Percentiles rank a stretch among this genome's conserved stretches.
These are phyloP conservation scores for Anagyrus pseudococci DNA, from an alignment of 2,888 invertebrate species.

Conservation along the genomic window DNA sequence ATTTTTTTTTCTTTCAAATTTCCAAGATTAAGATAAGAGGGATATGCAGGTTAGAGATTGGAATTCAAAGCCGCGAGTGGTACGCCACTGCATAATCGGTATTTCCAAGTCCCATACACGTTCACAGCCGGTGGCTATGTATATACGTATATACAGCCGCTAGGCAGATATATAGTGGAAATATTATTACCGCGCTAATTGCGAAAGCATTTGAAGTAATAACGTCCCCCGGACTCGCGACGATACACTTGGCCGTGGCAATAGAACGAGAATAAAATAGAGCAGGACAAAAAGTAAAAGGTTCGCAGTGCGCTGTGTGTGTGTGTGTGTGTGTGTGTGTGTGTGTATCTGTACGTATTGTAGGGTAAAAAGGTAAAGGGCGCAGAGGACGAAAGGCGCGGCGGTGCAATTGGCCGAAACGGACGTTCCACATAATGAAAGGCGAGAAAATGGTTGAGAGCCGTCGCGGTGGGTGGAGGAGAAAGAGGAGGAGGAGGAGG, in stretches of 20 bases:
- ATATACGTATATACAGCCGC: not conserved
- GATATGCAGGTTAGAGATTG: conserved; percentile 7
- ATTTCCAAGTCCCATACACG: conserved; percentile 3
- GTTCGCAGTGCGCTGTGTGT: too few species aligned
- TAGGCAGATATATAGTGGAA: too few species aligned
- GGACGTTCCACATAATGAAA: not conserved
- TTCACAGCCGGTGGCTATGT: not conserved
- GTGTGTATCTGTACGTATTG: too few species aligned
- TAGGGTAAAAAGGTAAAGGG: conserved; percentile 2
- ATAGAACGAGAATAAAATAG: too few species aligned
- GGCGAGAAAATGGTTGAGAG: conserved; percentile 11
- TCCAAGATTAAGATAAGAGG: not conserved
- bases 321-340: not conserved
- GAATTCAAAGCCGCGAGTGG: conserved; percentile 4
- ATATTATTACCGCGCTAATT: too few species aligned
- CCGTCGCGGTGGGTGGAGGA: conserved; percentile 4
- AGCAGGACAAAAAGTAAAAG: too few species aligned
- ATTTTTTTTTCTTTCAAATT: not conserved
- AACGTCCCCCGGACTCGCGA: too few species aligned
- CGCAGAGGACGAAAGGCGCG: conserved; percentile 1
- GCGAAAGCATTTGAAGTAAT: too few species aligned
- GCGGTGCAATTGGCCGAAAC: not conserved
- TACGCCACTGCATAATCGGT: conserved; percentile 20
- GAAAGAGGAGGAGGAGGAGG: not conserved
- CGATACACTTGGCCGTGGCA: too few species aligned